Base-by-base conservation (phyloP, 53 echinoderm and acorn worm genomes). In the Antedon mediterranea region DNA sequence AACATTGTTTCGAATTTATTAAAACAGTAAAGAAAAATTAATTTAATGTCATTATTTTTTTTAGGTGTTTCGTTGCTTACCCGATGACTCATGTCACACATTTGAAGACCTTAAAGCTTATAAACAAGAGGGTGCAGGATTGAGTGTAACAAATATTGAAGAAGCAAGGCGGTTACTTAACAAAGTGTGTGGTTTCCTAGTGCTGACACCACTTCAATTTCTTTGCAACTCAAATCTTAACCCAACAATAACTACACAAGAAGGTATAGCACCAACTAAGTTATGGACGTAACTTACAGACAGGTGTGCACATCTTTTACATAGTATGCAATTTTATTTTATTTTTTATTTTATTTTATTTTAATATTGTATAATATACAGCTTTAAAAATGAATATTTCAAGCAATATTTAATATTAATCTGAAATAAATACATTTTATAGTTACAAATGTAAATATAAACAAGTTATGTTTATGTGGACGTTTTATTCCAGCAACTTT, bases 251-350 rank as follows among this genome's bases (percentile, higher is more conserved):
- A 90, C 86, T 0, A 84, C 79, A 13, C 81, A 88, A 43, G 98
- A 98, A 74, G 98, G 98, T 11, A 93, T 98, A 29, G 89, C 92
- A 30, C 98, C 98, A n/a, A 93, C 88, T 77, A 98, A 90, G 72
- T 73, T 98, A 20, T 98, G 98, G 98, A 90, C 86, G 3, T 94
- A 57, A 37, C 37, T 37, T 37, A n/a, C n/a, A n/a, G n/a, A n/a
- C n/a, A n/a, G n/a, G n/a, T n/a, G n/a, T n/a, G n/a, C n/a, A n/a
- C n/a, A n/a, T n/a, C n/a, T n/a, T n/a, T n/a, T n/a, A n/a, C n/a
- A n/a, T n/a, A n/a, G n/a, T n/a, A n/a, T n/a, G n/a, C n/a, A n/a
- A n/a, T n/a, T n/a, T n/a, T n/a, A n/a, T n/a, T n/a, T n/a, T n/a
- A n/a, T n/a, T n/a, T n/a, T n/a, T n/a, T n/a, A n/a, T n/a, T n/a